Evolutionary conservation across 2,888 invertebrate species (phyloP), one percentile per base, ranked within the genome.

Genomic region (Falcaria lacertinaria): DNA sequence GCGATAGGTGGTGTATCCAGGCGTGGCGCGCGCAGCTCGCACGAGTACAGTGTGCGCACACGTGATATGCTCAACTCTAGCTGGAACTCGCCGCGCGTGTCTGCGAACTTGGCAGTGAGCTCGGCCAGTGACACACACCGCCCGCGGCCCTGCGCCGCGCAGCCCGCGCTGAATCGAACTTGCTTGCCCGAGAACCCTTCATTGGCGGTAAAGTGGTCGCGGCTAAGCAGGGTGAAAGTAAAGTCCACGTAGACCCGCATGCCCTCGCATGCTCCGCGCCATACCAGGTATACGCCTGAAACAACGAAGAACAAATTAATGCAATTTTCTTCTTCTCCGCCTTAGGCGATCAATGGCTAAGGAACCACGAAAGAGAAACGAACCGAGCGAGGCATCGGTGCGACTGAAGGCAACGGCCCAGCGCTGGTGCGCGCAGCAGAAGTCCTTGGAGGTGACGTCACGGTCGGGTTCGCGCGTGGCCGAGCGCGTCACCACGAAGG

Each of bases 341-440:
- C n/a, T n/a, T n/a, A n/a, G n/a, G n/a, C n/a, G n/a, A 33, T 13
- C 15, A 13, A 41, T 7, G 34, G 8, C 8, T 17, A 11, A 22
- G 2, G 8, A 14, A 2, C 13, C 0, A n/a, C 14, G 8, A 7
- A 8, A 14, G 8, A 6, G 8, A 8, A 22, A 62, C 75, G 57
- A n/a, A 87, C 90, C 90, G 43, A 91, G 79, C 52, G 94, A 93
- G 69, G 94, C 93, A 70, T 95, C 95, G 35, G 92, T 93, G 40
- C 94, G 91, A 13, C 93, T 93, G 80, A 96, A 95, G 33, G 94
- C 94, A 57, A 95, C 93, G 16, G 94, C 94, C 95, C 95, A 96
- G 75, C 93, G 91, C 73, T 95, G 95, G 73, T 94, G 94, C 41
- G 94, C 94, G 78, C 95, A 95, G 52, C 93, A 91, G 80, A 96